A percentile compares a stretch with the other conserved stretches of the same genome.
phyloP scores from a whole-genome alignment of 2,888 invertebrate species.

The Cyrtodaria siliqua region DNA sequence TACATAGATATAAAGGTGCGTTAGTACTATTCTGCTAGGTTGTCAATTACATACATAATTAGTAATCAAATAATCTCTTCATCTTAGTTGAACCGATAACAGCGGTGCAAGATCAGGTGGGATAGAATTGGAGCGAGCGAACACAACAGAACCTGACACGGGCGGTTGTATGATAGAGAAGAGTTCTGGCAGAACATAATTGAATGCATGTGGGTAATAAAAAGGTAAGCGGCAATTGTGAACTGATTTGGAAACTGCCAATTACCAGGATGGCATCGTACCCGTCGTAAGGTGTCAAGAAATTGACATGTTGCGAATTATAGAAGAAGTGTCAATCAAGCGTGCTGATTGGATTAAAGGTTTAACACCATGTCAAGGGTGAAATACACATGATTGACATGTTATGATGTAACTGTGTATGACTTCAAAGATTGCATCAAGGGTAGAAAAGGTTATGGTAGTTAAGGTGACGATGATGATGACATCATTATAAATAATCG shows the following conservation, averaged over 20 bases:
- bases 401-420: no score
- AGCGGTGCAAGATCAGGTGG: conserved; percentile 16
- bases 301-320: conserved; percentile 32
- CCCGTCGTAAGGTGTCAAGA: conserved; percentile 31
- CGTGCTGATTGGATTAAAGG: background rate
- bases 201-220: conserved; percentile 27
- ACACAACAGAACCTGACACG: conserved; percentile 20
- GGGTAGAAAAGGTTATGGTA: no score
- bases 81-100: conserved; percentile 23
- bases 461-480: no score
- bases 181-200: conserved; percentile 28
- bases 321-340: conserved; percentile 8
- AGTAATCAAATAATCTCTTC: conserved; percentile 23
- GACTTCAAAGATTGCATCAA: no score
- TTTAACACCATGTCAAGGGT: no score
- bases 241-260: conserved; percentile 30
- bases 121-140: background rate
- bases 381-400: no score
- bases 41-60: conserved; percentile 44
- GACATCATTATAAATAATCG: no score
- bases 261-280: conserved; percentile 22
- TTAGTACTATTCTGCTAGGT: background rate
- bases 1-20: conserved; percentile 15
- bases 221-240: conserved; percentile 20
- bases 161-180: conserved; percentile 15